A percentile compares a stretch with the other conserved stretches of the same genome.
Conservation (phyloP, 1,140 invertebrate species). For the Schmidtea mediterranea region DNA sequence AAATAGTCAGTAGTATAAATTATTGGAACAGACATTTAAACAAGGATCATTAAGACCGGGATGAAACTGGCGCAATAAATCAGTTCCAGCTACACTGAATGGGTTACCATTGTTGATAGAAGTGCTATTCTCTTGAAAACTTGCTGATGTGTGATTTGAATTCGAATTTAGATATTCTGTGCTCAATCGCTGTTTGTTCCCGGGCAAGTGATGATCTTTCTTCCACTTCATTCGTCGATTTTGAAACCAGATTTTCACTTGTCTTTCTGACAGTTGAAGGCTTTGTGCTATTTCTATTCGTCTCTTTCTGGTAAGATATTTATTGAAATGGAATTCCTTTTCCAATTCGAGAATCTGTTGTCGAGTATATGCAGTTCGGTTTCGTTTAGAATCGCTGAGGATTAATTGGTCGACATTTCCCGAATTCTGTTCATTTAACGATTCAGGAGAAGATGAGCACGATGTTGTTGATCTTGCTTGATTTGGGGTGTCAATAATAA, state of each 20-base stretch:
- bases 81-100: too few species aligned
- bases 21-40: too few species aligned
- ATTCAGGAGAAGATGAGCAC: too few species aligned
- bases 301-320: slow-evolving; percentile 37
- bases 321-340: slow-evolving; percentile 39
- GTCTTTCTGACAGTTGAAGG: slow-evolving; percentile 56
- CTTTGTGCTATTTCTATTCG: slow-evolving; percentile 66
- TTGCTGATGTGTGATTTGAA: too few species aligned
- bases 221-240: slow-evolving; percentile 96
- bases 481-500: too few species aligned
- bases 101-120: too few species aligned
- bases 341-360: slow-evolving; percentile 42
- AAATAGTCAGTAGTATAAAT: too few species aligned
- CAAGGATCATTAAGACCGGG: too few species aligned
- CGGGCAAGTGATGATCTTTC: slow-evolving; percentile 31
- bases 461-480: too few species aligned
- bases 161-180: too few species aligned
- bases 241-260: slow-evolving; percentile 54
- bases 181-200: slow-evolving; percentile 2
- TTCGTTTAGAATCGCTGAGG: neutral
- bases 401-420: neutral
- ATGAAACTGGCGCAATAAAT: too few species aligned
- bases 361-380: slow-evolving; percentile 64
- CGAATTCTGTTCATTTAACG: neutral
- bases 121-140: too few species aligned